Base-by-base conservation (phyloP, 2,113 vertebrate genomes). In the Romanogobio albipinnatus region DNA sequence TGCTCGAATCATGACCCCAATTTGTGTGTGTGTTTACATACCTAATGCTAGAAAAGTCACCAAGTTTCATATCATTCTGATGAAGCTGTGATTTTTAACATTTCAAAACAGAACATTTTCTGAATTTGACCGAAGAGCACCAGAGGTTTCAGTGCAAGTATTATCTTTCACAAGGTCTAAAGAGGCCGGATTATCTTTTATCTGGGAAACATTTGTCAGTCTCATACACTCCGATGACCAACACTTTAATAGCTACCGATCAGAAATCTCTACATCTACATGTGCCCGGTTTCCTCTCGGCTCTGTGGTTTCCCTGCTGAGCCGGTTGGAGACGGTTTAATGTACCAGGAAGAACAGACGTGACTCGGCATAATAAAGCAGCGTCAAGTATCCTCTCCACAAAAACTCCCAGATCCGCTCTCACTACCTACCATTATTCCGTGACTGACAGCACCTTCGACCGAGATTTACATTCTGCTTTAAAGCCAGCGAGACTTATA, bases 341-440 rank as follows among this genome's bases (percentile, higher is more conserved):
- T 81, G 70, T 88, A 81, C 64, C 84, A 66, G 62, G 66, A 66
- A 76, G 86, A 85, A 78, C 26, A 79, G 64, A 17, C 87, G 68
- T 88, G 87, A 73, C 83, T 82, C 64, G 79, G 87, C 87, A 88
- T 88, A 88, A 79, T 86, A 76, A 84, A n/a, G 45, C 79, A 58
- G 79, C 64, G 49, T 83, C 64, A 43, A 85, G 83, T 29, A 78
- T 59, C 47, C 74, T 73, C 87, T 85, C 66, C 24, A 64, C 29
- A 68, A 59, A 84, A 75, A 43, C 47, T 61, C 71, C 59, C 26
- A 51, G 73, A 66, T 76, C 49, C 13, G 15, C 56, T 75, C 56
- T 75, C 47, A 29, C 58, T 53, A 15, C 53, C 33, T 62, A 47
- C 73, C 51, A 56, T 76, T 86, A 62, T 5, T n/a, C 13, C n/a